A percentile compares a stretch with the other conserved stretches of the same genome.
Conservation (phyloP, 2,888 invertebrate genomes). For the Prionchulus punctatus region DNA sequence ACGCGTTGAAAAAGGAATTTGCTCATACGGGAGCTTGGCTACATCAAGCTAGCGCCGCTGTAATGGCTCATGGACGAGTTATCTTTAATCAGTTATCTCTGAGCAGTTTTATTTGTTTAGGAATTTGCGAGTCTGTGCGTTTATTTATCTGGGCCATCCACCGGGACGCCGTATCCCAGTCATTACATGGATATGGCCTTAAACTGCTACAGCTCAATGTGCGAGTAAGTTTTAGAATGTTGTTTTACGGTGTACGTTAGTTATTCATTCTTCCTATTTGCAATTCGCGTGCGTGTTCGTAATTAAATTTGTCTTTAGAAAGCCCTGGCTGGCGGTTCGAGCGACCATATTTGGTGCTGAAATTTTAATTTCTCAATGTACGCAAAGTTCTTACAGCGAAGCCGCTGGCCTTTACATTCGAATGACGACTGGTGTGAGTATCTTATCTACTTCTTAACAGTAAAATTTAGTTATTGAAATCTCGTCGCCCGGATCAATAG, state of each 20-base stretch:
- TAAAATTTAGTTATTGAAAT: too few species aligned
- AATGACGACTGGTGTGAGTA: slow-evolving; percentile 51
- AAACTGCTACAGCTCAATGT: slow-evolving; percentile 68
- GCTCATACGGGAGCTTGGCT: slow-evolving; percentile 91
- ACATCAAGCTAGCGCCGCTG: slow-evolving; percentile 47
- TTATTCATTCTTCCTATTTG: too few species aligned
- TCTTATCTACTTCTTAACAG: background rate
- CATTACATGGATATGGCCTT: slow-evolving; percentile 86
- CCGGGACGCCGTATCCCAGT: slow-evolving; percentile 38
- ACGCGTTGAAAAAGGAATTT: slow-evolving; percentile 91
- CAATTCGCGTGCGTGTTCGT: too few species aligned
- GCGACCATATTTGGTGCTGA: slow-evolving; percentile 75
- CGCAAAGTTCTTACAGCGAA: slow-evolving; percentile 49
- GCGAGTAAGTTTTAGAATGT: slow-evolving; percentile 56
- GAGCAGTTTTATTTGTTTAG: slow-evolving; percentile 18
- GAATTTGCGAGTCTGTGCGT: slow-evolving; percentile 88
- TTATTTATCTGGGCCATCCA: slow-evolving; percentile 48
- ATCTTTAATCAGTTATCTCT: background rate
- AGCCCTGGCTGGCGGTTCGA: slow-evolving; percentile 77
- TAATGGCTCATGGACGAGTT: background rate
- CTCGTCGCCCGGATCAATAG: too few species aligned
- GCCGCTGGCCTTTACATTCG: slow-evolving; percentile 86
- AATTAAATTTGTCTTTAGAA: too few species aligned
- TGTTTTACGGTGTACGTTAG: too few species aligned
- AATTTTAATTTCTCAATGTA: slow-evolving; percentile 46